phyloP scores from a whole-genome alignment of 1,140 invertebrate species.

The Papilio aristodemus region DNA sequence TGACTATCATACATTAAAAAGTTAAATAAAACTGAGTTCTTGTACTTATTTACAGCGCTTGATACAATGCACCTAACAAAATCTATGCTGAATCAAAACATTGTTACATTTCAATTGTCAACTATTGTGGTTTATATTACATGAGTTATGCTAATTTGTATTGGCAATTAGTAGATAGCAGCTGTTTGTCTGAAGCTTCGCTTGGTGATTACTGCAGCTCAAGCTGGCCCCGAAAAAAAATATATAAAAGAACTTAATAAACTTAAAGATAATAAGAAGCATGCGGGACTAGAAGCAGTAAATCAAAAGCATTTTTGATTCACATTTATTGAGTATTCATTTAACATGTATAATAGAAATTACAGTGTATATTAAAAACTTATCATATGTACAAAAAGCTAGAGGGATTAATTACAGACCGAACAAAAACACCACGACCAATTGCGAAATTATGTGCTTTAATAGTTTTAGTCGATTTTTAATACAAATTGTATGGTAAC shows the following conservation, averaged over 20 bases:
- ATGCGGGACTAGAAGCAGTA: conserved; percentile 77
- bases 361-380: conserved; percentile 61
- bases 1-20: too few species aligned
- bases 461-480: not conserved
- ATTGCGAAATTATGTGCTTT: conserved; percentile 17
- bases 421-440: not conserved
- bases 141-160: too few species aligned
- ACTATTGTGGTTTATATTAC: too few species aligned
- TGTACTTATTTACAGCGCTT: too few species aligned
- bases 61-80: too few species aligned
- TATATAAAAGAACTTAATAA: conserved; percentile 54
- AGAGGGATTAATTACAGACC: conserved; percentile 34
- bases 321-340: conserved; percentile 78
- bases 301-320: conserved; percentile 76
- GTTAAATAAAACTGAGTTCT: too few species aligned
- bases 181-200: conserved; percentile 14
- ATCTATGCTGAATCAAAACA: too few species aligned
- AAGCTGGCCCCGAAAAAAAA: conserved; percentile 55
- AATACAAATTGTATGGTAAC: not conserved
- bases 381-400: conserved; percentile 48
- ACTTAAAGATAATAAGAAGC: conserved; percentile 63
- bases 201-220: conserved; percentile 37
- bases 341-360: conserved; percentile 66
- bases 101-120: too few species aligned
- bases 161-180: not conserved